Evolutionary conservation across 2,113 vertebrate species (phyloP).

Genomic region (Scortum barcoo): DNA sequence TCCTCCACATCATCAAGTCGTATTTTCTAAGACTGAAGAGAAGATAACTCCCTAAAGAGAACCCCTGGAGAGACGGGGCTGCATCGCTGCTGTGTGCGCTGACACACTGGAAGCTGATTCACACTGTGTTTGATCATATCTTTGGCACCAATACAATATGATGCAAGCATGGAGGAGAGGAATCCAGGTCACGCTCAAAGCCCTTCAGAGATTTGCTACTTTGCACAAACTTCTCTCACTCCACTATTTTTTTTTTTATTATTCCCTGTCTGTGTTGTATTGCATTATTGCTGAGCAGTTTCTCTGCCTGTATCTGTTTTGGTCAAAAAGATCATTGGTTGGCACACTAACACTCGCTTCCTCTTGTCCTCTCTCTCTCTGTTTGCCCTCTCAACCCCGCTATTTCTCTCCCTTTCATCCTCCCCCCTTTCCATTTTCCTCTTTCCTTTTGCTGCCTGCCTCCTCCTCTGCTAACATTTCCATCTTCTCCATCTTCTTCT

Average conservation of each 20-base stretch:
- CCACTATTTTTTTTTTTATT: constrained; percentile 21
- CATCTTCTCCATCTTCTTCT: neutral
- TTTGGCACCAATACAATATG: constrained; percentile 60
- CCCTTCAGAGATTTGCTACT: constrained; percentile 57
- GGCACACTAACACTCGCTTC: constrained; percentile 43
- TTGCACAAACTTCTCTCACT: constrained; percentile 57
- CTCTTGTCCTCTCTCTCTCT: constrained; percentile 19
- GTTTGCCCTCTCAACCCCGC: constrained; percentile 26
- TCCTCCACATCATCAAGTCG: constrained; percentile 47
- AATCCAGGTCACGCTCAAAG: constrained; percentile 76
- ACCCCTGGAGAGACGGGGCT: constrained; percentile 27
- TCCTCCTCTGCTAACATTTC: neutral
- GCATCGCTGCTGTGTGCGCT: constrained; percentile 51
- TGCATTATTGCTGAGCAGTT: constrained; percentile 56
- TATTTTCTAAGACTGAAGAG: constrained; percentile 45
- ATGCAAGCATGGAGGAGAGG: constrained; percentile 67
- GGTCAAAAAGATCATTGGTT: constrained; percentile 28
- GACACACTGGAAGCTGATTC: constrained; percentile 66
- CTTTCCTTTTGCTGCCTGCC: neutral
- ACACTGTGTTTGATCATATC: constrained; percentile 72
- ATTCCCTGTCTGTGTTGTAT: constrained; percentile 40
- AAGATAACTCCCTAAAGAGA: constrained; percentile 51
- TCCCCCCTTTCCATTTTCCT: neutral
- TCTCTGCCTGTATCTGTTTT: constrained; percentile 29
- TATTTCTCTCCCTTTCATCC: neutral